Conservation (phyloP, 2,888 invertebrate genomes). For the Salpingus planirostris region DNA sequence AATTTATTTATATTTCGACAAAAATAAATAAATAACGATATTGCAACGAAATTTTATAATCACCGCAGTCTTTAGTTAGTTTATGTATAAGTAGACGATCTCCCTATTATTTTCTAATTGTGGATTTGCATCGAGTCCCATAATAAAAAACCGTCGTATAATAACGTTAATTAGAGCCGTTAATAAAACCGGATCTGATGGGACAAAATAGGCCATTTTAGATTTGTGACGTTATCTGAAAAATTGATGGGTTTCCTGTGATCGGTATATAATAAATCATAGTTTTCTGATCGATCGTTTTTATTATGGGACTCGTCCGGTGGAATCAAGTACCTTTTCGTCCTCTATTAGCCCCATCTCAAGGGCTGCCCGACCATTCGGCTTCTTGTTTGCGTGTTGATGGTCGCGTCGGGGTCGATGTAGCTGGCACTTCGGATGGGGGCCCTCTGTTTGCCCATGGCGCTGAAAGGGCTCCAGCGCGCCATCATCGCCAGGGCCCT, state of each 20-base stretch:
- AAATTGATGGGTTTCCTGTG: no score
- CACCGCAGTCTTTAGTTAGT: slow-evolving; percentile 12
- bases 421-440: slow-evolving; percentile 33
- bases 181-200: no score
- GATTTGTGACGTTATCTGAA: no score
- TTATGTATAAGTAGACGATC: slow-evolving; percentile 6
- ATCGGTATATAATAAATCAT: no score
- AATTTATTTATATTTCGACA: slow-evolving; percentile 5
- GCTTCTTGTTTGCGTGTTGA: slow-evolving; percentile 39
- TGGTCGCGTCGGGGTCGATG: slow-evolving; percentile 23
- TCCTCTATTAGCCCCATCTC: slow-evolving; percentile 43
- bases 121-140: no score
- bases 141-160: no score
- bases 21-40: slow-evolving; percentile 3
- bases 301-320: no score
- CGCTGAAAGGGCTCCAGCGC: slow-evolving; percentile 41
- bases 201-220: no score
- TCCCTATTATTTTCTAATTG: slow-evolving; percentile 6
- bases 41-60: slow-evolving; percentile 6
- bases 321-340: no score
- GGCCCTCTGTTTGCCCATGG: slow-evolving; percentile 36
- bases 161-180: no score
- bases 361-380: slow-evolving; percentile 43
- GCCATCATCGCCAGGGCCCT: slow-evolving; percentile 41
- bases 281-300: no score